Evolutionary conservation across 2,797 vertebrate species (phyloP).

Genomic region (Pseudochirops corinnae): DNA sequence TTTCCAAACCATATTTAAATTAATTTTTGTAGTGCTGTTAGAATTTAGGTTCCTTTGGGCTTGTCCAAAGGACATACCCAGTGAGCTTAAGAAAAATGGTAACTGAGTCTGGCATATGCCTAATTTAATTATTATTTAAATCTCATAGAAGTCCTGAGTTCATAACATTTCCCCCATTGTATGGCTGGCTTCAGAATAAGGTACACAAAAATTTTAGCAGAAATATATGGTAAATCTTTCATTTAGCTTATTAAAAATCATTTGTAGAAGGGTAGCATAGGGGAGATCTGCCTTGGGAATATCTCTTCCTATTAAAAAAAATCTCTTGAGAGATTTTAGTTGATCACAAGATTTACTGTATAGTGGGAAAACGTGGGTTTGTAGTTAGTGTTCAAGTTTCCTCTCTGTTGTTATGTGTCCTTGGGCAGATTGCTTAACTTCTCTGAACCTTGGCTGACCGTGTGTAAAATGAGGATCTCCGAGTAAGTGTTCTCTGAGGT

Average conservation of each 20-base stretch:
- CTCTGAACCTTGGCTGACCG: not conserved
- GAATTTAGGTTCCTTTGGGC: conserved; percentile 39
- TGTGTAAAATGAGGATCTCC: not conserved
- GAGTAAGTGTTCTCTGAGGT: not conserved
- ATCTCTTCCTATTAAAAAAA: not conserved
- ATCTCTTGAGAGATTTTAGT: not conserved
- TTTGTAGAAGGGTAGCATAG: not conserved
- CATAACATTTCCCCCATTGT: not conserved
- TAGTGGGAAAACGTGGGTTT: not conserved
- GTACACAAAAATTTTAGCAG: not conserved
- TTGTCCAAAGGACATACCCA: not conserved
- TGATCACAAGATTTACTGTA: not conserved
- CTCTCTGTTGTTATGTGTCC: not conserved
- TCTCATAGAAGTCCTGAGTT: not conserved
- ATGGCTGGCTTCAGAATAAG: not conserved
- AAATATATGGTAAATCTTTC: not conserved
- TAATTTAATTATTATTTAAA: conserved; percentile 43
- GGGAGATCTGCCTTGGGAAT: not conserved
- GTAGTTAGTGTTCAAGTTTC: not conserved
- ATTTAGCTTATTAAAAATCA: not conserved
- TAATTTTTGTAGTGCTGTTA: not conserved
- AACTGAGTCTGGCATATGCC: not conserved
- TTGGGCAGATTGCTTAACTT: not conserved
- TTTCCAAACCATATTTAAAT: conserved; percentile 28
- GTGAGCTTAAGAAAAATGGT: conserved; percentile 3